These are phyloP conservation scores for Porites rus DNA, from an alignment of 92 coral and sea anemone genomes.

Conservation along the genomic window DNA sequence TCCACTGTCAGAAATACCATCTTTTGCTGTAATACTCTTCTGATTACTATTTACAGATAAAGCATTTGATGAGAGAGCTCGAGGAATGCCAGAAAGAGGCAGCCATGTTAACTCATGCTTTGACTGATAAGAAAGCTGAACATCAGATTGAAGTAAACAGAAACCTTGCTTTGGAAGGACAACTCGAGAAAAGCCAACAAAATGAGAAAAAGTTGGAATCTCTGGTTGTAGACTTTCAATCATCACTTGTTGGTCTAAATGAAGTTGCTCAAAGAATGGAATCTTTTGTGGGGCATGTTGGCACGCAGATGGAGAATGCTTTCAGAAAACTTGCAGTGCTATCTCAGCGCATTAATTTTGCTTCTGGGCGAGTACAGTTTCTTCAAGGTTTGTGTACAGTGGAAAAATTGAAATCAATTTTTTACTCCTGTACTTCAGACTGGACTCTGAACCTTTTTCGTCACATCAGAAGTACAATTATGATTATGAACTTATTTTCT, in stretches of 20 bases:
- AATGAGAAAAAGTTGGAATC: constrained; percentile 54
- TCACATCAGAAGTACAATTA: neutral
- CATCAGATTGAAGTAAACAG: constrained; percentile 79
- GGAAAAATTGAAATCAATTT: neutral
- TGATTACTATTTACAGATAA: constrained; percentile 47
- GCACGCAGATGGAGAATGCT: constrained; percentile 70
- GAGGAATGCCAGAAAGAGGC: constrained; percentile 57
- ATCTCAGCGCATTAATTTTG: constrained; percentile 89
- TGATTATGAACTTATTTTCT: neutral
- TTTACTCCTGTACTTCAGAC: neutral
- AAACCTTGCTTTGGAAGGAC: constrained; percentile 44
- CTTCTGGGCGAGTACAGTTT: constrained; percentile 82
- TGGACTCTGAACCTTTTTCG: neutral
- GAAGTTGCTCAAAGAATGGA: constrained; percentile 50
- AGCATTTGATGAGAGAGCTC: constrained; percentile 61
- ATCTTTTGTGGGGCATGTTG: constrained; percentile 33
- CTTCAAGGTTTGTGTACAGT: constrained; percentile 74
- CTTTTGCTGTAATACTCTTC: no score
- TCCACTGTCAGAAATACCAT: no score
- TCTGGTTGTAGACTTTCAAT: constrained; percentile 27
- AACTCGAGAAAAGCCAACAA: constrained; percentile 59
- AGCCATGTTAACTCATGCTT: constrained; percentile 67
- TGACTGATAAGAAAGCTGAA: constrained; percentile 89
- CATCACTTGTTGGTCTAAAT: constrained; percentile 40
- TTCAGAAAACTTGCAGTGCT: constrained; percentile 65